These are phyloP conservation scores for Bothrops jararaca DNA, from an alignment of 2,113 vertebrate species.

Conservation along the genomic window DNA sequence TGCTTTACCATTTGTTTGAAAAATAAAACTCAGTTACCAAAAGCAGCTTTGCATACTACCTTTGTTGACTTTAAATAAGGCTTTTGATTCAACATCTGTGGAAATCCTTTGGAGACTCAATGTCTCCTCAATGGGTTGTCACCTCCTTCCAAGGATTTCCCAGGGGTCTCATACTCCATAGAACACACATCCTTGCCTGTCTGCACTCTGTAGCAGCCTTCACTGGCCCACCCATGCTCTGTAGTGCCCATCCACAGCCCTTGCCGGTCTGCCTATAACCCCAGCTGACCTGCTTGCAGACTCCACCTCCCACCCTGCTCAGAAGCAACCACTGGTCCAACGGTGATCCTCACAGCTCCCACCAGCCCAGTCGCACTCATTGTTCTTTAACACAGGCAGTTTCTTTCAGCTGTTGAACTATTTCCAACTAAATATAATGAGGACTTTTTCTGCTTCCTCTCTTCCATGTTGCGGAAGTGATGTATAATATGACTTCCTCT, in stretches of 20 bases:
- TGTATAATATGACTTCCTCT: background rate
- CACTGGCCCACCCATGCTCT: background rate
- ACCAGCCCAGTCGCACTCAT: background rate
- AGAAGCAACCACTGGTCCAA: background rate
- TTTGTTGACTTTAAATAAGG: background rate
- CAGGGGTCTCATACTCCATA: background rate
- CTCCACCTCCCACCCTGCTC: background rate
- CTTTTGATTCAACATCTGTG: background rate
- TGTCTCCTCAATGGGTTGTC: background rate
- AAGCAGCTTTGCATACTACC: background rate
- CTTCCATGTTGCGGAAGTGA: accelerated
- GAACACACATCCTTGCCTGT: background rate
- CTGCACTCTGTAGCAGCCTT: background rate
- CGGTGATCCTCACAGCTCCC: background rate
- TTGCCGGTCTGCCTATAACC: background rate
- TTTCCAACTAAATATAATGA: background rate
- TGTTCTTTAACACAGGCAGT: background rate
- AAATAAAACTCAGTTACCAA: background rate
- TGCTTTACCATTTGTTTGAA: background rate
- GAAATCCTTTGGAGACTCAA: background rate
- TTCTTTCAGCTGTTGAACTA: background rate
- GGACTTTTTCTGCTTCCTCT: background rate
- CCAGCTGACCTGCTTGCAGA: background rate
- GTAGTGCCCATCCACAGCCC: background rate
- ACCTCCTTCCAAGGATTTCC: background rate